A percentile compares a stretch with the other conserved stretches of the same genome.
Conservation (phyloP, 2,888 invertebrate genomes). For the Tetramorium bicarinatum region DNA sequence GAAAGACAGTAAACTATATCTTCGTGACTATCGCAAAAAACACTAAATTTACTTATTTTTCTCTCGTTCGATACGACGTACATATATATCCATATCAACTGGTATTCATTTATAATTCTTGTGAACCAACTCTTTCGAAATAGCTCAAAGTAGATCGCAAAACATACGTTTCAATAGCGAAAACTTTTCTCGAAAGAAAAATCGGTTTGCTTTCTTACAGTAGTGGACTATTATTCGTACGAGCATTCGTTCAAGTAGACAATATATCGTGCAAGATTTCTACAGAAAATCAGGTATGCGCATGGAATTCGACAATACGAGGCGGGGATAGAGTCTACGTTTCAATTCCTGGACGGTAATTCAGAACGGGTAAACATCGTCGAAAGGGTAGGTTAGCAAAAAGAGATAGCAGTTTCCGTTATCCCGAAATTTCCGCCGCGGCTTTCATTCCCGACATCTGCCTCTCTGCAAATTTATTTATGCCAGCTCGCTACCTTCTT, state of each 20-base stretch:
- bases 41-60: constrained; percentile 8
- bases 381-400: constrained; percentile 25
- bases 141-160: background rate
- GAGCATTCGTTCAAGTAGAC: background rate
- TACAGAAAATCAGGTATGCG: constrained; percentile 27
- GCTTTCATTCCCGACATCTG: constrained; percentile 5
- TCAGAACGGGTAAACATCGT: constrained; percentile 3
- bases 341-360: constrained; percentile 29
- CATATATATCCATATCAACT: background rate
- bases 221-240: background rate
- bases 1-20: background rate
- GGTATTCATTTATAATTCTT: constrained; percentile 6
- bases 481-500: background rate
- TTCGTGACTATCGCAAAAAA: too few relatives aligned
- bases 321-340: background rate
- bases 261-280: background rate
- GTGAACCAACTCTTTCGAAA: background rate
- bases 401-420: constrained; percentile 11
- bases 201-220: constrained; percentile 2
- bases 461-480: constrained; percentile 35
- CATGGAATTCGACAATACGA: constrained; percentile 19
- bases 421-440: constrained; percentile 10
- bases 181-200: constrained; percentile 10
- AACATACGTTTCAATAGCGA: constrained; percentile 1
- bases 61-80: constrained; percentile 4